phyloP scores from a whole-genome alignment of 2,888 invertebrate genomes.

The Mayetiola destructor region DNA sequence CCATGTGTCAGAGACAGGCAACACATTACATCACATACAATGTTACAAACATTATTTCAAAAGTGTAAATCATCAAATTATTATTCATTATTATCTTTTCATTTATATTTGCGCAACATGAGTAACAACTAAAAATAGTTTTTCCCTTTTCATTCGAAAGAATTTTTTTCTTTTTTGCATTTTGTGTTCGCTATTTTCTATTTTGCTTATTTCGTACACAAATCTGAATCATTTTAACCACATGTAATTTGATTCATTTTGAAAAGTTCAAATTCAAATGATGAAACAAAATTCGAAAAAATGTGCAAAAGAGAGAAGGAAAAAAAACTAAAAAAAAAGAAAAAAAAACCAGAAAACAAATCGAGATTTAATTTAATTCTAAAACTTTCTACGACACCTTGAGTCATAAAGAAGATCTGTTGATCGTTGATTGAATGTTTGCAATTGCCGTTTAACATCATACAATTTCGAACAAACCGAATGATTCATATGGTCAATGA shows the following conservation, averaged over 20 bases:
- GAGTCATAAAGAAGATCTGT: constrained; percentile 15
- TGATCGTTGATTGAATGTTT: constrained; percentile 13
- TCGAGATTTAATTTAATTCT: not conserved
- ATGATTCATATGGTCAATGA: constrained; percentile 33
- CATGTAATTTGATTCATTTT: not conserved
- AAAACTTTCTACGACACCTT: constrained; percentile 14
- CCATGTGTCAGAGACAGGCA: not conserved
- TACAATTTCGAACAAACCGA: constrained; percentile 32
- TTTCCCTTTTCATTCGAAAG: not conserved
- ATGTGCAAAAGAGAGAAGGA: not conserved
- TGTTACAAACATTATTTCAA: too few species aligned
- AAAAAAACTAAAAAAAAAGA: too few species aligned
- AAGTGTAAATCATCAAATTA: too few species aligned
- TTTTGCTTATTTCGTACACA: not conserved
- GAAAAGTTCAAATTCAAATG: not conserved
- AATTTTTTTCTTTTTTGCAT: not conserved
- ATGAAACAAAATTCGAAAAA: not conserved
- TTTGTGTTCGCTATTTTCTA: not conserved
- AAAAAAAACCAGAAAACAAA: not conserved
- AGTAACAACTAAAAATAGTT: not conserved
- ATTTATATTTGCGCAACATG: not conserved
- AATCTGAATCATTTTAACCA: not conserved
- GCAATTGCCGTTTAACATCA: constrained; percentile 24
- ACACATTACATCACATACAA: too few species aligned
- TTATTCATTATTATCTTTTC: too few species aligned